Evolutionary conservation across 2,797 vertebrate genomes (phyloP).

Genomic region (Acrossocheilus fasciatus): DNA sequence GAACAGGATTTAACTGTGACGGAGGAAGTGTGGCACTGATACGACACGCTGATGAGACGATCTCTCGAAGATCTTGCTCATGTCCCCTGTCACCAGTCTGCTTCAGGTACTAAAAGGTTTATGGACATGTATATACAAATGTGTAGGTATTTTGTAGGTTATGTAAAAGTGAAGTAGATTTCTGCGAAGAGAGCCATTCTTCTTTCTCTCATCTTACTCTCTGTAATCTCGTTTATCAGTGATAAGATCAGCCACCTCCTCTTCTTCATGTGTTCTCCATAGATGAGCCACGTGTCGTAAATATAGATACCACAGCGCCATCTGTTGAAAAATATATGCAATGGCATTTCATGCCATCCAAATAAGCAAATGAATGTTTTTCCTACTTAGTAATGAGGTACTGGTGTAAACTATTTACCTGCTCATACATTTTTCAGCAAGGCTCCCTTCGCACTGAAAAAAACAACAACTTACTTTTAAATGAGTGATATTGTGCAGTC

Average conservation of each 20-base stretch:
- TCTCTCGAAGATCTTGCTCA: background rate
- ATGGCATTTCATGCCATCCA: background rate
- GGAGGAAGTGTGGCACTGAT: background rate
- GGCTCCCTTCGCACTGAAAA: background rate
- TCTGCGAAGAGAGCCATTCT: constrained; percentile 5
- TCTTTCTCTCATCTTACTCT: constrained; percentile 51
- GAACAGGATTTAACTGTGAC: background rate
- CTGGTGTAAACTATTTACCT: background rate
- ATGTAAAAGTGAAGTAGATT: constrained; percentile 31
- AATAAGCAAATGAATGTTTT: background rate
- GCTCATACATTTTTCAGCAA: too few species aligned
- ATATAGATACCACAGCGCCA: constrained; percentile 73
- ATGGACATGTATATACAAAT: constrained; percentile 2
- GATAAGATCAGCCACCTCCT: constrained; percentile 47
- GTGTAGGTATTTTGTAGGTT: constrained; percentile 13
- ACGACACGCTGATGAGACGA: background rate
- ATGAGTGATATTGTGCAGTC: background rate
- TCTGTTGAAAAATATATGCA: constrained; percentile 59
- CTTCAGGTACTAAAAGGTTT: background rate
- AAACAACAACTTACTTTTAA: background rate
- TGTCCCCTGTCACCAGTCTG: background rate
- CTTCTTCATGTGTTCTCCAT: constrained; percentile 24
- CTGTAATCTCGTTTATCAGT: constrained; percentile 65
- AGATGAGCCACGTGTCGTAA: constrained; percentile 48
- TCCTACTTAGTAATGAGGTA: background rate